A percentile compares a stretch with the other conserved stretches of the same genome.
phyloP scores from a whole-genome alignment of 2,888 invertebrate genomes.

The Coenonympha arcania region DNA sequence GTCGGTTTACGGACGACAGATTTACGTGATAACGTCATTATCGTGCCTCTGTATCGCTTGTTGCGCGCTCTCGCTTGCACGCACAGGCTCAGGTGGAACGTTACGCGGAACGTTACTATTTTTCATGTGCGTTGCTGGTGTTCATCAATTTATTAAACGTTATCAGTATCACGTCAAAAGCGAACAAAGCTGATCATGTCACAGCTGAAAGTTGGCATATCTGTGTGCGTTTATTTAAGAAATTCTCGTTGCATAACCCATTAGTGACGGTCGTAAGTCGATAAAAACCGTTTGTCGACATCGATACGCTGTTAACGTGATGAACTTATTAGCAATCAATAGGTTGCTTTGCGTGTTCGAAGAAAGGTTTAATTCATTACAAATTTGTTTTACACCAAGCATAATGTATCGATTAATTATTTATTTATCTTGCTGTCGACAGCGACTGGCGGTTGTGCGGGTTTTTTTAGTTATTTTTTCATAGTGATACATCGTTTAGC shows the following conservation, averaged over 20 bases:
- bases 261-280: conserved; percentile 39
- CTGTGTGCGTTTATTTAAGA: background rate
- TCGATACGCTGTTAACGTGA: conserved; percentile 38
- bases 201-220: background rate
- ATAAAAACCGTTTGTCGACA: conserved; percentile 41
- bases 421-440: conserved; percentile 11
- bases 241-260: conserved; percentile 33
- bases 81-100: too few relatives aligned
- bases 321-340: conserved; percentile 41
- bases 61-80: too few relatives aligned
- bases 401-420: conserved; percentile 20
- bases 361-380: conserved; percentile 18
- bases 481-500: background rate
- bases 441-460: background rate
- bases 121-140: too few relatives aligned
- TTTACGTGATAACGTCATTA: too few relatives aligned
- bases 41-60: too few relatives aligned
- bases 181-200: too few relatives aligned
- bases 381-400: conserved; percentile 23
- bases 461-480: background rate
- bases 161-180: too few relatives aligned
- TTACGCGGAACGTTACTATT: too few relatives aligned
- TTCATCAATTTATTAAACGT: too few relatives aligned
- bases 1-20: too few relatives aligned
- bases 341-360: conserved; percentile 16